A percentile compares a stretch with the other conserved stretches of the same genome.
Conservation (phyloP, 1,140 invertebrate species). For the Stegodyphus mimosarum region DNA sequence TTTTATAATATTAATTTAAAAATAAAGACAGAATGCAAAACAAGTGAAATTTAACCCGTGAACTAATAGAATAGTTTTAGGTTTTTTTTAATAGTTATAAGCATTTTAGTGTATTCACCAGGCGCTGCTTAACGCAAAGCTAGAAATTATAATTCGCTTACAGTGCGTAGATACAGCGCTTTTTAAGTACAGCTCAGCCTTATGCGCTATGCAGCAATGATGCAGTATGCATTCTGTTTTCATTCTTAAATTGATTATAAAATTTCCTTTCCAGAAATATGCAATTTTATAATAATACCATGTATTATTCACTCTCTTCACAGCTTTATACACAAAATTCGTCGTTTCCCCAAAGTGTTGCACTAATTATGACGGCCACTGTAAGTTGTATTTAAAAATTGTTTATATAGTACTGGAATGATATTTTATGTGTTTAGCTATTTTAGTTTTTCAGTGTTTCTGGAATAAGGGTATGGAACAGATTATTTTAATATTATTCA, state of each 20-base stretch:
- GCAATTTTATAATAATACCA: conserved; percentile 35
- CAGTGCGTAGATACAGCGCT: too few relatives aligned
- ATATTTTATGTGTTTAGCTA: not conserved
- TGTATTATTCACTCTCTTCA: conserved; percentile 38
- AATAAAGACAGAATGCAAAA: too few relatives aligned
- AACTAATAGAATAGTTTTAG: too few relatives aligned
- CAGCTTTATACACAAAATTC: conserved; percentile 52
- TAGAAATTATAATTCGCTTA: too few relatives aligned
- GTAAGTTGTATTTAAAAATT: conserved; percentile 53
- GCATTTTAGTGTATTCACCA: too few relatives aligned
- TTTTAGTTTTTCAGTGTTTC: too few relatives aligned
- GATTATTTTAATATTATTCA: too few relatives aligned
- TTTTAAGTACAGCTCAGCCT: not conserved
- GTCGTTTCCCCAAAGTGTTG: conserved; percentile 56
- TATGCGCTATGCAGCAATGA: not conserved
- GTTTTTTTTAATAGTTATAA: too few relatives aligned
- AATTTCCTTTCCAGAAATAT: conserved; percentile 45
- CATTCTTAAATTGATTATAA: conserved; percentile 30
- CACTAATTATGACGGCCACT: conserved; percentile 47
- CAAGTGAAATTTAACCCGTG: too few relatives aligned
- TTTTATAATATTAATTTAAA: too few relatives aligned
- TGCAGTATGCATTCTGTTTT: conserved; percentile 44
- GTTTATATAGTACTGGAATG: conserved; percentile 18
- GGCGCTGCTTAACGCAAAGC: too few relatives aligned
- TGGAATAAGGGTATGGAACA: too few relatives aligned